Evolutionary conservation across 2,797 vertebrate species (phyloP).

Genomic region (Eurystomus glaucurus): DNA sequence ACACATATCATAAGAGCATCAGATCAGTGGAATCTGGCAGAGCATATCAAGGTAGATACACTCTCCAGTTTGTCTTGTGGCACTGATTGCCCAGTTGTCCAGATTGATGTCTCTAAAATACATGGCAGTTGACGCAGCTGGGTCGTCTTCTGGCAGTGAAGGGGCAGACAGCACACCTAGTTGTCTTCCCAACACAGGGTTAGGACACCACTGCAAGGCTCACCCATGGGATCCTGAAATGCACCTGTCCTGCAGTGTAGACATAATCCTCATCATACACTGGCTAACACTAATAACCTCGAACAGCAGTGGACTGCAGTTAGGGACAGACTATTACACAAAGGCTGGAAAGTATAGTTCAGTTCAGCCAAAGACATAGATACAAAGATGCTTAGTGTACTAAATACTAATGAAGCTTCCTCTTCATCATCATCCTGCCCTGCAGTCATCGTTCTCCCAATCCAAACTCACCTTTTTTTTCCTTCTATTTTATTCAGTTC

Average conservation of each 20-base stretch:
- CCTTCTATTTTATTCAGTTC: not conserved
- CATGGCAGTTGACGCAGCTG: not conserved
- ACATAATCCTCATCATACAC: not conserved
- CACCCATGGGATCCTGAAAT: not conserved
- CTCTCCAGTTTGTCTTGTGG: not conserved
- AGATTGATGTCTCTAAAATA: not conserved
- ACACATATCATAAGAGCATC: not conserved
- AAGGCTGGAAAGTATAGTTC: not conserved
- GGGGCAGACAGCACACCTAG: not conserved
- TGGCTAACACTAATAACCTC: not conserved
- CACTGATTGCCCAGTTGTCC: not conserved
- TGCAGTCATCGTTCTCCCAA: not conserved
- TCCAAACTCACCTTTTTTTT: not conserved
- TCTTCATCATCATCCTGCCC: not conserved
- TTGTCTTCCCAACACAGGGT: not conserved
- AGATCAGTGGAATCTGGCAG: not conserved
- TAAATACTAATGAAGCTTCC: not conserved
- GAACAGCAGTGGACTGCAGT: fast-evolving
- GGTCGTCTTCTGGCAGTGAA: not conserved
- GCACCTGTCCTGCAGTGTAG: not conserved
- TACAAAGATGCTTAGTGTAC: not conserved
- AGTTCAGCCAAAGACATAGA: not conserved
- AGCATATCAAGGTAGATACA: not conserved
- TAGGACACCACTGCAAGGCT: not conserved
- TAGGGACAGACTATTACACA: not conserved